Base-by-base conservation (phyloP, 2,797 vertebrate species). In the Nyctibius grandis region DNA sequence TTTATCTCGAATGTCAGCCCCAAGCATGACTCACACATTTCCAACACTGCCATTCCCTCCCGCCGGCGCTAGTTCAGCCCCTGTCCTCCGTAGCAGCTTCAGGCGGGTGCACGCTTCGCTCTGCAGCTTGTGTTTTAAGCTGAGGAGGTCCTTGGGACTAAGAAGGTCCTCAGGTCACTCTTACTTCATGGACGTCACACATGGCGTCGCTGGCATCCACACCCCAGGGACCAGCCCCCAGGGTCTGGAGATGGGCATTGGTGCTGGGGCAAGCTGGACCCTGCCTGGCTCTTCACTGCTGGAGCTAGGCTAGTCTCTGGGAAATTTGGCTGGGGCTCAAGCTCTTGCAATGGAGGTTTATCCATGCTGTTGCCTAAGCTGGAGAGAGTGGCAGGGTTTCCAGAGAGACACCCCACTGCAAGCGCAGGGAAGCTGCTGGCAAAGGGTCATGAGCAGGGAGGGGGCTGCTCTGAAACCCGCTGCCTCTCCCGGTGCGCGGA, bases 1-100 rank as follows among this genome's bases (percentile, higher is more conserved):
- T 79, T 83, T 79, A 56, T 77, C 3, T 9, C 31, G 38, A 47
- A 64, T 34, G 60, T 83, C 91, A 85, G 73, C 40, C 23, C 70
- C 74, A 22, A 72, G 51, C 3, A 4, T 63, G 82, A 88, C 76
- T 82, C 95, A 67, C 47, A 21, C 53, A 14, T 42, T 91, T 92
- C 94, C 88, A 77, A 34, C 72, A 14, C 36, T 5, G 31, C 64
- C 64, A 13, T 89, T 85, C 80, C 79, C 61, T 67, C 69, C 53
- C 0, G 0, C 40, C 15, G 3, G 33, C 5, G 0, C 64, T 38
- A 34, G 26, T 59, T 53, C 34, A 1, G 42, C 63, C 69, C 60
- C 51, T 89, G 86, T 75, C 70, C 72, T 51, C 92, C 2, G 0
- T 1, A 19, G 31, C 70, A 73, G 47, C 77, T 84, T 38, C 7